Percentiles rank a stretch among this genome's conserved stretches.
Evolutionary conservation across 1,140 invertebrate genomes (phyloP).

Genomic region (Periplaneta americana): DNA sequence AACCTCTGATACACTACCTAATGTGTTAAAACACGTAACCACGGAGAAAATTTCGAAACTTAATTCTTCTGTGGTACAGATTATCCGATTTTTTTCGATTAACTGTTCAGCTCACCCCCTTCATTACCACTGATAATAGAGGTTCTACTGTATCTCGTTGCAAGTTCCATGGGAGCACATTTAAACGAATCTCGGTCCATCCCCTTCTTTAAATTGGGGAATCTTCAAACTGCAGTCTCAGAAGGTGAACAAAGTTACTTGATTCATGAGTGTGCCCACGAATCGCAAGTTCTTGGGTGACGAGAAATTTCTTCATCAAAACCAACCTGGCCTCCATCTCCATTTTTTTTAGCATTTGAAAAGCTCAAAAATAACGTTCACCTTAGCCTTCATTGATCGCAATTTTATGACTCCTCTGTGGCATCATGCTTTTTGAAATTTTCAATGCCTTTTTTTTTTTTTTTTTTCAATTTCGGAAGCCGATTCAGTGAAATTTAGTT

Average conservation of each 20-base stretch:
- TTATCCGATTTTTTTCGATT: too few relatives aligned
- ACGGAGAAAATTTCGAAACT: too few relatives aligned
- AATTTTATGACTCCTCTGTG: too few relatives aligned
- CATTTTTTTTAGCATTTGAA: background rate
- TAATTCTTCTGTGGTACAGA: too few relatives aligned
- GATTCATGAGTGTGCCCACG: background rate
- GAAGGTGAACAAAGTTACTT: background rate
- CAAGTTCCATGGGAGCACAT: background rate
- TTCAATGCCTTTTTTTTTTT: too few relatives aligned
- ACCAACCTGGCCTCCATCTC: background rate
- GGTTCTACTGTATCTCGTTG: too few relatives aligned
- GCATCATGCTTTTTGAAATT: background rate
- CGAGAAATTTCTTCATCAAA: background rate
- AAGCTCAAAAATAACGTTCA: background rate
- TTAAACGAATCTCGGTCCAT: background rate
- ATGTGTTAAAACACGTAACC: too few relatives aligned
- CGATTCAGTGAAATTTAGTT: too few relatives aligned
- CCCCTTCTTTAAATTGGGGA: background rate
- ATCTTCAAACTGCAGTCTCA: background rate
- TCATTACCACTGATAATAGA: too few relatives aligned
- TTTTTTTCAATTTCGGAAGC: background rate
- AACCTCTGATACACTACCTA: too few relatives aligned
- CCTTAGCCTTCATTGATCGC: too few relatives aligned
- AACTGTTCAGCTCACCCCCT: too few relatives aligned
- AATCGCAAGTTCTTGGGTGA: background rate